Conservation (phyloP, 1,140 invertebrate species). For the Centruroides vittatus region DNA sequence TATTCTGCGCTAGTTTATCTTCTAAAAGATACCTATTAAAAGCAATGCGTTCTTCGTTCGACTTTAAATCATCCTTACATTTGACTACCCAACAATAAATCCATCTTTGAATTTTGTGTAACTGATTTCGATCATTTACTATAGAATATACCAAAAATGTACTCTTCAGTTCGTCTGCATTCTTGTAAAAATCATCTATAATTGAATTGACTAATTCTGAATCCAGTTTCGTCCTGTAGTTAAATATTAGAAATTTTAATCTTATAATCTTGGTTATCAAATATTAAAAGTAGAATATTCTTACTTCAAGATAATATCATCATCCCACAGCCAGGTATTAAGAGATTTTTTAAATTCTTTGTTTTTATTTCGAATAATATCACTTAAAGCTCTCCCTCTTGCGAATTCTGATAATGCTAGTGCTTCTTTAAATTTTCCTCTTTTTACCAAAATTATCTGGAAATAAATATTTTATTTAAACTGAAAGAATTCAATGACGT, state of each 20-base stretch:
- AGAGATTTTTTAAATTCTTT: not conserved
- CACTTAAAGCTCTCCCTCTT: not conserved
- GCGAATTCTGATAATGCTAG: constrained; percentile 4
- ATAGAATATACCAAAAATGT: constrained; percentile 1
- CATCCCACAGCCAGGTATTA: too few relatives aligned
- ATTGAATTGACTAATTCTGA: not conserved
- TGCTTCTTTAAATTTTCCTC: not conserved
- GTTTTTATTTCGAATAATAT: not conserved
- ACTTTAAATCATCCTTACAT: too few relatives aligned
- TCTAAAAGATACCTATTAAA: too few relatives aligned
- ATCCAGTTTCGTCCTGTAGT: too few relatives aligned
- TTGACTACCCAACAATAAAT: not conserved
- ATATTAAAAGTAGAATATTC: too few relatives aligned
- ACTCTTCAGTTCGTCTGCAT: not conserved
- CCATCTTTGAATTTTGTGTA: not conserved
- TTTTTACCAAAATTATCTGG: not conserved
- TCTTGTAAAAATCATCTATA: not conserved
- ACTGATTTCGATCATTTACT: not conserved
- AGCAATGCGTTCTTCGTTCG: too few relatives aligned
- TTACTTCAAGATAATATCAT: too few relatives aligned
- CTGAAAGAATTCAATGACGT: too few relatives aligned
- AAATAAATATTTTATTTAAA: too few relatives aligned
- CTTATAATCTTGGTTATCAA: too few relatives aligned
- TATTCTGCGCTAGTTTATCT: too few relatives aligned
- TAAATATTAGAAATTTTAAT: too few relatives aligned